Conservation (phyloP, 2,888 invertebrate genomes). For the Branchinecta sandiegonensis region DNA sequence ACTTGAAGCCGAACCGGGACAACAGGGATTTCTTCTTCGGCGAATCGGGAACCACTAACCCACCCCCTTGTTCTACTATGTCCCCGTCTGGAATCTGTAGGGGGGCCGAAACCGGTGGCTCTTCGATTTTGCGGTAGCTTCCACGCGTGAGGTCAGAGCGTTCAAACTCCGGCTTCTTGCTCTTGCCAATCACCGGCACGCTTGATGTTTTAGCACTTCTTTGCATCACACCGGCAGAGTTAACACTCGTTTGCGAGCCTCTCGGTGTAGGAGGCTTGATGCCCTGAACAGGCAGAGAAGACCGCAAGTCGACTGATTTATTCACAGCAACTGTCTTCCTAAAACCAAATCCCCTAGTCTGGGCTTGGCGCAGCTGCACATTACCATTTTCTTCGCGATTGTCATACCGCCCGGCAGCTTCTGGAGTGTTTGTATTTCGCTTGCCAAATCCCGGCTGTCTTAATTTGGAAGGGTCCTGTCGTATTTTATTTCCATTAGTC, state of each 20-base stretch:
- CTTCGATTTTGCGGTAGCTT: neutral
- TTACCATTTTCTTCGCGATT: conserved; percentile 15
- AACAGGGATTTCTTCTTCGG: neutral
- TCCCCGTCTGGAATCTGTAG: neutral
- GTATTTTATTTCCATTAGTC: neutral
- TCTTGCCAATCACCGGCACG: neutral
- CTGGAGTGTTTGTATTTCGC: neutral
- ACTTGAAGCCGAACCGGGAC: conserved; percentile 6
- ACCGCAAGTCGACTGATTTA: neutral
- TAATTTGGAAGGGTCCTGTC: neutral
- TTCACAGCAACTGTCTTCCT: neutral
- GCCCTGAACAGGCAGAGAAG: neutral
- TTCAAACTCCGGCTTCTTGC: conserved; percentile 5
- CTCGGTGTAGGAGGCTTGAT: neutral
- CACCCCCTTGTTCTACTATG: neutral
- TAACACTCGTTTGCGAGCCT: neutral
- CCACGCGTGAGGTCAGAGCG: neutral
- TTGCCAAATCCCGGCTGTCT: conserved; percentile 4
- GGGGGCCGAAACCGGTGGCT: neutral
- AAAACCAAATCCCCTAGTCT: neutral
- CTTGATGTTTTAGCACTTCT: neutral
- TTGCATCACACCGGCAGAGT: neutral
- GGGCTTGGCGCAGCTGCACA: neutral
- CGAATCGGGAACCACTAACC: neutral
- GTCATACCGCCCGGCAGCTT: neutral